phyloP scores from a whole-genome alignment of 1,140 invertebrate species.

The Leguminivora glycinivorella region DNA sequence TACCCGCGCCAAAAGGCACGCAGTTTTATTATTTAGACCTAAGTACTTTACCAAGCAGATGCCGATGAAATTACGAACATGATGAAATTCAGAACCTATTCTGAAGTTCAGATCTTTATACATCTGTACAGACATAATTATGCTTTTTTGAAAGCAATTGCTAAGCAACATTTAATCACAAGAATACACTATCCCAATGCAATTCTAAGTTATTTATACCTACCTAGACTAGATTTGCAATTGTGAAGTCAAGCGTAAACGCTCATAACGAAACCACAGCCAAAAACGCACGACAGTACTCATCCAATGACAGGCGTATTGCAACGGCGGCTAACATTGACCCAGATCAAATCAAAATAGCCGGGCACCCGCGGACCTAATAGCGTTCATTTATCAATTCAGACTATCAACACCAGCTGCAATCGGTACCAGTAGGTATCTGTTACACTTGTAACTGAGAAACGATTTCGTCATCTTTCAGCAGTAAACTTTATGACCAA shows the following conservation, averaged over 20 bases:
- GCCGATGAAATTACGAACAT: too few relatives aligned
- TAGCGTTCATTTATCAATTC: slow-evolving; percentile 25
- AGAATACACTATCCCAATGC: background rate
- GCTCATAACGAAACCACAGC: background rate
- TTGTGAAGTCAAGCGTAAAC: slow-evolving; percentile 2
- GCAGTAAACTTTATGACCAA: background rate
- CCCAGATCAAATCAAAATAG: slow-evolving; percentile 28
- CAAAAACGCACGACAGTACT: background rate
- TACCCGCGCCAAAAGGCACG: too few relatives aligned
- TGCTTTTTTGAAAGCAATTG: too few relatives aligned
- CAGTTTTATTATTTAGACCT: too few relatives aligned
- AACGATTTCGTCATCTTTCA: background rate
- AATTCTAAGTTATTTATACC: background rate
- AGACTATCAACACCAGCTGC: slow-evolving; percentile 17
- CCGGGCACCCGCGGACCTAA: slow-evolving; percentile 16
- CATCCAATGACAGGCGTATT: slow-evolving; percentile 6
- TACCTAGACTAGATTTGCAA: background rate
- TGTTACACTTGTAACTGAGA: slow-evolving; percentile 5
- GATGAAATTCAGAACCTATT: too few relatives aligned
- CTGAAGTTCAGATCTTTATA: too few relatives aligned
- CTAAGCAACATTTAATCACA: background rate
- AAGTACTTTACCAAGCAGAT: too few relatives aligned
- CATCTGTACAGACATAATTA: too few relatives aligned
- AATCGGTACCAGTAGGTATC: slow-evolving; percentile 7
- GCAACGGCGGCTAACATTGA: slow-evolving; percentile 22